These are phyloP conservation scores for Champsocephalus esox DNA, from an alignment of 2,797 vertebrate genomes.

Conservation along the genomic window DNA sequence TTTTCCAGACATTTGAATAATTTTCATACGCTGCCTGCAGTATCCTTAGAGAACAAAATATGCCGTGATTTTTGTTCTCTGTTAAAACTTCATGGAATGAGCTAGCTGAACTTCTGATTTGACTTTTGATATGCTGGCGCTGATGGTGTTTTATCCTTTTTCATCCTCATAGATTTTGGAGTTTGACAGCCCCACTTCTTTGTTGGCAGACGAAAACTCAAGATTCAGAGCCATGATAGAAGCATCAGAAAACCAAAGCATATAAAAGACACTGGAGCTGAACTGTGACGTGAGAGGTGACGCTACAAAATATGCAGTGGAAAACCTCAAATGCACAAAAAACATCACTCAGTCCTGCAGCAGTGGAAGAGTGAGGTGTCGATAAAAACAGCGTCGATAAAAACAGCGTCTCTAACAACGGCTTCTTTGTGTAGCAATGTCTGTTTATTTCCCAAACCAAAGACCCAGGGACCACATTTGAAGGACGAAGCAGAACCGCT, in stretches of 20 bases:
- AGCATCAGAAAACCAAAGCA: conserved; percentile 77
- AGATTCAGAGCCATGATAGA: conserved; percentile 85
- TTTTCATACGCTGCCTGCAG: conserved; percentile 17
- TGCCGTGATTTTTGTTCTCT: conserved; percentile 14
- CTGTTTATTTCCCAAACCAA: conserved; percentile 67
- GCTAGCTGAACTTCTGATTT: conserved; percentile 12
- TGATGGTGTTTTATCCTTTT: conserved; percentile 52
- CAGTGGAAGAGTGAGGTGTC: conserved; percentile 34
- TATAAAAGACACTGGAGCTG: conserved; percentile 57
- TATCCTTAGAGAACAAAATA: conserved; percentile 31
- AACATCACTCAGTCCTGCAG: conserved; percentile 36
- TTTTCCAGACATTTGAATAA: conserved; percentile 38
- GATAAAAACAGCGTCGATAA: conserved; percentile 39
- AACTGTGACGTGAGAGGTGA: conserved; percentile 33
- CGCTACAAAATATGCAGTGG: conserved; percentile 23
- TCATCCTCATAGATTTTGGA: conserved; percentile 82
- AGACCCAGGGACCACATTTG: conserved; percentile 53
- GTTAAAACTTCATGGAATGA: conserved; percentile 12
- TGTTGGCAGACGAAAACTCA: conserved; percentile 85
- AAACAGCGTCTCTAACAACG: conserved; percentile 26
- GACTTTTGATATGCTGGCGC: conserved; percentile 29
- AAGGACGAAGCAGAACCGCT: conserved; percentile 20
- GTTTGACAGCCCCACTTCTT: conserved; percentile 84
- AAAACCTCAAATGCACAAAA: conserved; percentile 48
- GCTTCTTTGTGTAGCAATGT: conserved; percentile 35